Evolutionary conservation across 2,797 vertebrate species (phyloP), one percentile per base, ranked within the genome.

Genomic region (Esox masquinongy): DNA sequence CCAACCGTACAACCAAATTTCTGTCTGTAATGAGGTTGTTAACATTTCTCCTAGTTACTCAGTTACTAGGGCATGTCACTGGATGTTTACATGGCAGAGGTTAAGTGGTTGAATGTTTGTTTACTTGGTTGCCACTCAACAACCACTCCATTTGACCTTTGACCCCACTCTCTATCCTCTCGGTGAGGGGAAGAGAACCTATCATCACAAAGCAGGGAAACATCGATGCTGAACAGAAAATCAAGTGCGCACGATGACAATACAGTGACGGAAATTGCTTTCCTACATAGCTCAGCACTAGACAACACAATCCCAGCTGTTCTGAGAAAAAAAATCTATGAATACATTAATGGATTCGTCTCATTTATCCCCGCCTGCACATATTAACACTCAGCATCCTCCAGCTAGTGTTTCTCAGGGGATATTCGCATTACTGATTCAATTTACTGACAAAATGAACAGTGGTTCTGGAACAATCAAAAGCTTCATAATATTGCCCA

Each of bases 261-360:
- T 22, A 22, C 31, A 17, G 56, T 63, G 71, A 61, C 71, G 24
- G 19, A 72, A 56, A 72, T 72, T 34, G 53, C 70, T 59, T 73
- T 36, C 1, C 17, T 51, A 43, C 22, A 47, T 61, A 19, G 26
- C 12, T 3, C n/a, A 34, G 22, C 68, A 24, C 66, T 4, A 24
- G 70, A 43, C 56, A n/a, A 39, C 53, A 16, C 36, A n/a, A 73
- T 56, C 71, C 53, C 53, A 73, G 70, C 70, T 59, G 70, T 56
- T 74, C 64, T 36, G 26, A 29, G 29, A 3, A 39, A 63, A 49
- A 15, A 75, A 73, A 77, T 80, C 79, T 31, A 26, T 29, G 79
- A 74, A 80, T 77, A 77, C 74, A 75, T 77, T 68, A 80, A 74
- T 59, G n/a, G 68, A 77, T 70, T 68, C 17, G n/a, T 67, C 75